These are phyloP conservation scores for Coregonus sp. DNA, from an alignment of 2,797 vertebrate species.

Conservation along the genomic window DNA sequence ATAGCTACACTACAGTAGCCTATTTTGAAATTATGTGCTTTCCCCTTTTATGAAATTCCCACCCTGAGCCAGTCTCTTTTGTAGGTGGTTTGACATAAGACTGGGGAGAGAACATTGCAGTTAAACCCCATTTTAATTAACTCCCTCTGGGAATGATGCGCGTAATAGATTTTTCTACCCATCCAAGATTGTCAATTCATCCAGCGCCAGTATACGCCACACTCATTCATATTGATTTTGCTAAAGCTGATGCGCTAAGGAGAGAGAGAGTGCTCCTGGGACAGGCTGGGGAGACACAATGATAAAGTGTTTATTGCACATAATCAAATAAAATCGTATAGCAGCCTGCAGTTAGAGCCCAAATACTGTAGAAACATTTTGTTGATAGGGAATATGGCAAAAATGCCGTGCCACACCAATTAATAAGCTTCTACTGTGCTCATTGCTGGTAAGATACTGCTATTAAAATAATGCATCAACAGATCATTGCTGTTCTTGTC, in stretches of 20 bases:
- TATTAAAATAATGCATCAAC: background rate
- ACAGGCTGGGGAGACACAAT: constrained; percentile 28
- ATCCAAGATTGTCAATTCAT: constrained; percentile 48
- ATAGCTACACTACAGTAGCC: constrained; percentile 11
- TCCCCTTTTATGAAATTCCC: constrained; percentile 22
- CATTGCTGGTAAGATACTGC: background rate
- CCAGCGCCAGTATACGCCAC: constrained; percentile 12
- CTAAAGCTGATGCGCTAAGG: constrained; percentile 47
- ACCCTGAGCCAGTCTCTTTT: constrained; percentile 25
- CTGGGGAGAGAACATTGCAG: constrained; percentile 27
- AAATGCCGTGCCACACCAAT: background rate
- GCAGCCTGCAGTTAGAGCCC: constrained; percentile 19
- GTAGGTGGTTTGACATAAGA: constrained; percentile 18
- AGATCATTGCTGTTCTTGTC: background rate
- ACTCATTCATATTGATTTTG: constrained; percentile 42
- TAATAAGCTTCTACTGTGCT: background rate
- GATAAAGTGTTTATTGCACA: constrained; percentile 37
- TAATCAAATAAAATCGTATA: constrained; percentile 40
- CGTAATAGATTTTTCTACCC: constrained; percentile 64
- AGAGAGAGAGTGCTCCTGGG: constrained; percentile 30
- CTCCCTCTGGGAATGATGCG: constrained; percentile 46
- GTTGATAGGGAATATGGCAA: background rate
- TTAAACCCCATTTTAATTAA: constrained; percentile 59
- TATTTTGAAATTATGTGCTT: constrained; percentile 19
- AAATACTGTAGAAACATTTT: constrained; percentile 3